Evolutionary conservation across 1,140 invertebrate species (phyloP).

Genomic region (Caerostris darwini): DNA sequence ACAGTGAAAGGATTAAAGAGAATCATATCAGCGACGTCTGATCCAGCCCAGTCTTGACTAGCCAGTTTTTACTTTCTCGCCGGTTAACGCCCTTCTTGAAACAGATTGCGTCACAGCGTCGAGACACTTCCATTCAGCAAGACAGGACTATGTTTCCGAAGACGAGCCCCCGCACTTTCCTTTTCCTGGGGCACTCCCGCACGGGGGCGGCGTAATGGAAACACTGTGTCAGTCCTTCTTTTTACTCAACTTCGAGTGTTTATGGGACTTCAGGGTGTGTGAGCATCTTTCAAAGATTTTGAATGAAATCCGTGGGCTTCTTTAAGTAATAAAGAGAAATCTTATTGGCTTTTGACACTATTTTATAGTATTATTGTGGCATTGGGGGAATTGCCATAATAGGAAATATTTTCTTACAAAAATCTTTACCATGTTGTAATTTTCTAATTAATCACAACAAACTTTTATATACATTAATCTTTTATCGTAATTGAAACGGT

Average conservation of each 20-base stretch:
- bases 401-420: neutral
- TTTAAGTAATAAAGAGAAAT: neutral
- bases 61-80: neutral
- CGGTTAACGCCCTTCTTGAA: neutral
- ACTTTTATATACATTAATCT: too few relatives aligned
- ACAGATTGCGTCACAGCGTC: neutral
- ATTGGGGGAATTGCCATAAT: neutral
- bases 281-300: neutral
- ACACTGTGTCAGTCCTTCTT: neutral
- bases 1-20: too few relatives aligned
- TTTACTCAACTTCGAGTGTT: neutral
- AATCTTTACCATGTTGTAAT: too few relatives aligned
- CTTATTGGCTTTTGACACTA: neutral
- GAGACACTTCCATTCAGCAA: neutral
- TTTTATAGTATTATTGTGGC: neutral
- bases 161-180: neutral
- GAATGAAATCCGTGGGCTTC: neutral
- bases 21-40: too few relatives aligned
- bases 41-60: too few relatives aligned
- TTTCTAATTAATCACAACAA: too few relatives aligned
- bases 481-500: neutral
- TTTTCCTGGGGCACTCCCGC: conserved; percentile 18
- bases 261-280: neutral
- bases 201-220: neutral
- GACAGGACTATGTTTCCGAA: neutral